These are phyloP conservation scores for Gryllus bimaculatus DNA, from an alignment of 1,140 invertebrate species.

Conservation along the genomic window DNA sequence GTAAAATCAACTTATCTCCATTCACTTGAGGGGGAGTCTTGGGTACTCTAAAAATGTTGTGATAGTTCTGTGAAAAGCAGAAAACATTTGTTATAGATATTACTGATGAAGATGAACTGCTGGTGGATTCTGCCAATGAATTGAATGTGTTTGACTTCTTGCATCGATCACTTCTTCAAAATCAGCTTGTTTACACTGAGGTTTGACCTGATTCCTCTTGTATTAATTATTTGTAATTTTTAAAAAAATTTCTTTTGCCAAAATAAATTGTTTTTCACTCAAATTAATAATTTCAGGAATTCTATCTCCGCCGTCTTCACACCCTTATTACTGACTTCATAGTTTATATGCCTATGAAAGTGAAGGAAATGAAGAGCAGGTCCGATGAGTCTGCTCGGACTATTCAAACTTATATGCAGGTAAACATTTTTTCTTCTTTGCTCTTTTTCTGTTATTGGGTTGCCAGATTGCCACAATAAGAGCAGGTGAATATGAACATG, in stretches of 20 bases:
- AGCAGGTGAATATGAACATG: background rate
- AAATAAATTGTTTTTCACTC: background rate
- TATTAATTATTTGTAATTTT: background rate
- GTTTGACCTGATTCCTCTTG: slow-evolving; percentile 33
- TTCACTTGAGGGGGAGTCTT: too few species aligned
- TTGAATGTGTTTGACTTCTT: slow-evolving; percentile 72
- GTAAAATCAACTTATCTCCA: too few species aligned
- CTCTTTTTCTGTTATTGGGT: background rate
- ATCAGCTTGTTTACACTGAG: slow-evolving; percentile 57
- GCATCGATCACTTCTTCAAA: slow-evolving; percentile 59
- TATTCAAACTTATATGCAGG: slow-evolving; percentile 62
- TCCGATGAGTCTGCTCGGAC: slow-evolving; percentile 84
- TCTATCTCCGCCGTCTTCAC: slow-evolving; percentile 77
- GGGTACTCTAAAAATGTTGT: too few species aligned
- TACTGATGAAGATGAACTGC: slow-evolving; percentile 63
- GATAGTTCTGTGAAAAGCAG: too few species aligned
- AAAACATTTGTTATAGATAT: slow-evolving; percentile 29
- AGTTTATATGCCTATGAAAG: slow-evolving; percentile 82
- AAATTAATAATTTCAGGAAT: slow-evolving; percentile 40
- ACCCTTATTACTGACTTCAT: slow-evolving; percentile 86
- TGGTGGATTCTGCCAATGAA: slow-evolving; percentile 68
- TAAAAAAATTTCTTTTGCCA: background rate
- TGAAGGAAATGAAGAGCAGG: slow-evolving; percentile 68
- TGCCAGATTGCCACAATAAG: background rate
- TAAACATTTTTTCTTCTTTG: slow-evolving; percentile 16